These are phyloP conservation scores for Bellardia bayeri DNA, from an alignment of 2,888 invertebrate species.

Conservation along the genomic window DNA sequence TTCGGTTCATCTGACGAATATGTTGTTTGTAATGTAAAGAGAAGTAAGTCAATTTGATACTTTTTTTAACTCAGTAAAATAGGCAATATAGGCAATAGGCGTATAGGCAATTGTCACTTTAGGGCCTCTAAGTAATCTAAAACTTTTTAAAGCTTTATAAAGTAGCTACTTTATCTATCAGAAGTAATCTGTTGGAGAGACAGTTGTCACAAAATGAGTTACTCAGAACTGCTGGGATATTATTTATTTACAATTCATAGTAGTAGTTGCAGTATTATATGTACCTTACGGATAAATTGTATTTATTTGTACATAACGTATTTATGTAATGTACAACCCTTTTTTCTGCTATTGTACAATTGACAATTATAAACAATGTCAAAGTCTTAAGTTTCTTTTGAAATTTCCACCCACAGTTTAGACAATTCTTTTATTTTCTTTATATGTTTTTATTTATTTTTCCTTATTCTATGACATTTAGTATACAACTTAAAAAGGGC, in stretches of 20 bases:
- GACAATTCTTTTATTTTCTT: constrained; percentile 33
- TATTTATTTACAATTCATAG: constrained; percentile 26
- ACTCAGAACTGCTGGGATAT: no score
- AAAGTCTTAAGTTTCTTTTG: constrained; percentile 61
- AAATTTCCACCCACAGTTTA: constrained; percentile 61
- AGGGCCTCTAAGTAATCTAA: no score
- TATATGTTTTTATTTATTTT: constrained; percentile 17
- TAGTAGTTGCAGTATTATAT: background rate
- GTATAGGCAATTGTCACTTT: no score
- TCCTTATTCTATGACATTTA: constrained; percentile 26
- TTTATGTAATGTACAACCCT: constrained; percentile 46
- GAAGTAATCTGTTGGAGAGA: no score
- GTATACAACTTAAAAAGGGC: constrained; percentile 6
- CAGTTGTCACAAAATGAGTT: no score
- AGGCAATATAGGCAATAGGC: no score
- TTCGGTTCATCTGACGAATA: no score
- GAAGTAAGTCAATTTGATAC: no score
- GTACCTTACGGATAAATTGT: background rate
- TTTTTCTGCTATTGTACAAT: constrained; percentile 39
- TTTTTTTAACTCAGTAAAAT: no score
- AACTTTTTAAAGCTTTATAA: no score
- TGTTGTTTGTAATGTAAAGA: no score
- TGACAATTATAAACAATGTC: constrained; percentile 55
- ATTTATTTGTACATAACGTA: constrained; percentile 18
- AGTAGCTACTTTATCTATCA: no score